phyloP scores from a whole-genome alignment of 2,797 vertebrate genomes.

The Coranthus polyacanthus region DNA sequence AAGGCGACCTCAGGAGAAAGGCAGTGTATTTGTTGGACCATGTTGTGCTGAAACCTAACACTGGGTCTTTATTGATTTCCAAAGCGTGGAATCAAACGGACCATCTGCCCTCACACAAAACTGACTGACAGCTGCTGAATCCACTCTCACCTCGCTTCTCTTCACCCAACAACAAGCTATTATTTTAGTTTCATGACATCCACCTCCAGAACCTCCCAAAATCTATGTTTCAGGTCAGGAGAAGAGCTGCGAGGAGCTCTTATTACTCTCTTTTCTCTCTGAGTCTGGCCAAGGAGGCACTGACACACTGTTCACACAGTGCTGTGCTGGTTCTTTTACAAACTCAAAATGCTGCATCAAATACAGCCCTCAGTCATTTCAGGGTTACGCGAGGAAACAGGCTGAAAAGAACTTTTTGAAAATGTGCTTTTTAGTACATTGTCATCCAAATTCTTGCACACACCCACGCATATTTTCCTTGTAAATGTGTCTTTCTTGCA shows the following conservation, averaged over 20 bases:
- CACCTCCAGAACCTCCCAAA: slow-evolving; percentile 25
- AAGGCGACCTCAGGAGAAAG: not conserved
- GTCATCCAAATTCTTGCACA: not conserved
- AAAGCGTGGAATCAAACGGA: slow-evolving; percentile 12
- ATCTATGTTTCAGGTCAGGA: slow-evolving; percentile 17
- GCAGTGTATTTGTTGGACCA: not conserved
- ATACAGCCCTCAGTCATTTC: slow-evolving; percentile 1
- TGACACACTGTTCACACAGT: slow-evolving; percentile 17
- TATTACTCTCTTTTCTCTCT: not conserved
- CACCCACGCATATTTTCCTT: too few relatives aligned
- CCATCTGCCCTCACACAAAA: slow-evolving; percentile 9
- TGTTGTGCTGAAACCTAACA: not conserved
- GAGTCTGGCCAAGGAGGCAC: not conserved
- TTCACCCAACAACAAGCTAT: slow-evolving; percentile 13
- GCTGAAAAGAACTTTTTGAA: not conserved
- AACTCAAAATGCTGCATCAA: slow-evolving; percentile 13
- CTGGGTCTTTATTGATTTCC: slow-evolving; percentile 7
- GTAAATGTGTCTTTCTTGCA: not conserved
- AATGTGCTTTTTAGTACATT: slow-evolving; percentile 9
- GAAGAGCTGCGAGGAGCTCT: slow-evolving; percentile 4
- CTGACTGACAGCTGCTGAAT: slow-evolving; percentile 25
- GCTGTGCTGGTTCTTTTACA: not conserved
- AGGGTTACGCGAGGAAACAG: not conserved
- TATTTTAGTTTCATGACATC: slow-evolving; percentile 14
- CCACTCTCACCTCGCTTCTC: slow-evolving; percentile 6